Conservation (phyloP, 2,888 invertebrate genomes). For the Neocrepidodera transversa region DNA sequence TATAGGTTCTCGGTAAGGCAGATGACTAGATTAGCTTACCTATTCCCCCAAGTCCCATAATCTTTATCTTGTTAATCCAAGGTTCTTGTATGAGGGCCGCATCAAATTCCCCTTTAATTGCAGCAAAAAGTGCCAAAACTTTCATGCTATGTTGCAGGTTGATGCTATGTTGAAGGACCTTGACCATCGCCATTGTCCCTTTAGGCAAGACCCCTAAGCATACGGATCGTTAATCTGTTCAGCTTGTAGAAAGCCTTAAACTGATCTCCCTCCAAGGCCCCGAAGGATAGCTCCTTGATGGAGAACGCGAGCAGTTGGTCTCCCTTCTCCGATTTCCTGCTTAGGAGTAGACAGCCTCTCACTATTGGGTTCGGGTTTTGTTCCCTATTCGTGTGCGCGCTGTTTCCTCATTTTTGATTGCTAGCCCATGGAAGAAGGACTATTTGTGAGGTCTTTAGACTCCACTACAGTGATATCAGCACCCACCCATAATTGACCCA, state of each 20-base stretch:
- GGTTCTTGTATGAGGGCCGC: slow-evolving; percentile 16
- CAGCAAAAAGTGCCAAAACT: slow-evolving; percentile 6
- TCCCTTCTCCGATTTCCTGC: slow-evolving; percentile 2
- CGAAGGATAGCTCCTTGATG: slow-evolving; percentile 5
- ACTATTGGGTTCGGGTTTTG: slow-evolving; percentile 2
- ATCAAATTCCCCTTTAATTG: too few species aligned
- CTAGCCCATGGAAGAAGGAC: neutral
- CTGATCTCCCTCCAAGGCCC: slow-evolving; percentile 9
- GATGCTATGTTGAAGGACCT: slow-evolving; percentile 8
- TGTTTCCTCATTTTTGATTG: too few species aligned
- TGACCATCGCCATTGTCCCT: neutral
- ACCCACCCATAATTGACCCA: too few species aligned
- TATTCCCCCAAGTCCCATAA: slow-evolving; percentile 12
- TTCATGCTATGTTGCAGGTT: slow-evolving; percentile 14
- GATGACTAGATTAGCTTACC: slow-evolving; percentile 7
- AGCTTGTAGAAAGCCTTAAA: slow-evolving; percentile 6
- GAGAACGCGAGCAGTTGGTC: slow-evolving; percentile 5
- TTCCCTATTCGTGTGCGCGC: neutral
- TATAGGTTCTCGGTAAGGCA: slow-evolving; percentile 2
- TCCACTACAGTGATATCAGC: too few species aligned
- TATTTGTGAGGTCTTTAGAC: too few species aligned
- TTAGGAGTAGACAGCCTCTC: slow-evolving; percentile 13
- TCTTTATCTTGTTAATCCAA: slow-evolving; percentile 7
- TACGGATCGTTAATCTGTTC: neutral
- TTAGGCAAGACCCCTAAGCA: neutral